Conservation (phyloP, 2,888 invertebrate genomes). For the Folsomia manolachei region DNA sequence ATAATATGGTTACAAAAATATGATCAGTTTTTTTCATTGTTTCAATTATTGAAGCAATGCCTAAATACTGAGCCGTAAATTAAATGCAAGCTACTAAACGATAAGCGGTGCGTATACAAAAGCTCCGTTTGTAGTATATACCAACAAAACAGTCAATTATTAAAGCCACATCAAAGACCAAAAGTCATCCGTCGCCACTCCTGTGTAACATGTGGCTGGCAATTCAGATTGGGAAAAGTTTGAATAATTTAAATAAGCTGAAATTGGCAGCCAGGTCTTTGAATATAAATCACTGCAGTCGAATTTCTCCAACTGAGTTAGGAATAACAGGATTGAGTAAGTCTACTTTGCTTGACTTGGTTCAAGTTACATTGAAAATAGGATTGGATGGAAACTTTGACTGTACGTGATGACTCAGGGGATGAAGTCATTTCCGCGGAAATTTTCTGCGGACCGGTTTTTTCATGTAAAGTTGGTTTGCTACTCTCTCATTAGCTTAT, state of each 20-base stretch:
- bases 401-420: slow-evolving; percentile 17
- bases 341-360: too few relatives aligned
- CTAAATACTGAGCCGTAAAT: too few relatives aligned
- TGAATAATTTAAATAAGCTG: neutral
- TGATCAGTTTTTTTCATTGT: too few relatives aligned
- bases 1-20: too few relatives aligned
- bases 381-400: neutral
- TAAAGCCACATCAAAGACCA: neutral
- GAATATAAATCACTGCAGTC: slow-evolving; percentile 2
- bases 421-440: slow-evolving; percentile 21
- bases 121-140: too few relatives aligned
- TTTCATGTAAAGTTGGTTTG: slow-evolving; percentile 19
- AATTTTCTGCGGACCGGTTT: slow-evolving; percentile 20
- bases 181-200: neutral
- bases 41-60: too few relatives aligned
- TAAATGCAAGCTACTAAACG: too few relatives aligned
- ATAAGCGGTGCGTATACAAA: too few relatives aligned
- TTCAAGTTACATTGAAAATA: neutral
- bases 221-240: neutral
- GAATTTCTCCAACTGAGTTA: too few relatives aligned
- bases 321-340: too few relatives aligned
- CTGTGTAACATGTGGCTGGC: neutral
- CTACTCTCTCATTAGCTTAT: slow-evolving; percentile 23
- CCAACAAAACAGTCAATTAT: neutral
- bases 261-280: neutral